Evolutionary conservation across 2,797 vertebrate genomes (phyloP), one percentile per base, ranked within the genome.

Genomic region (Novumbra hubbsi): DNA sequence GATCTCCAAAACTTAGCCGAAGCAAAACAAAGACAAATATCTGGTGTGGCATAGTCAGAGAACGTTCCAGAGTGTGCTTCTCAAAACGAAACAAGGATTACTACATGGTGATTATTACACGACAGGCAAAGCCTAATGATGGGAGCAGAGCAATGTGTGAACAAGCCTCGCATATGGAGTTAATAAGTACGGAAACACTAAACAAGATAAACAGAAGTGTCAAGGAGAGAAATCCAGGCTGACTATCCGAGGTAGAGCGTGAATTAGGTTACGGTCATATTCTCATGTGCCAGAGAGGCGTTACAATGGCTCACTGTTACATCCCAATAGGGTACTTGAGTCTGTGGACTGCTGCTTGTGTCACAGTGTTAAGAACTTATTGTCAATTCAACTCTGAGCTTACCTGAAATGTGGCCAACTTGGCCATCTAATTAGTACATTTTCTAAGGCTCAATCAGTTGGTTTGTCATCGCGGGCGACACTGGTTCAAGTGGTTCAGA

Each of bases 1-100:
- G 52, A 55, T 55, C 8, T 30, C 3, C 1, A 12, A 38, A 49
- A 19, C 60, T 21, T 30, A 38, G 45, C 41, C 52, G 80, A 84
- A 14, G n/a, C 49, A 74, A 83, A 15, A 19, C 49, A 74, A 70
- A 78, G 82, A 76, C 76, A 82, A 55, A 73, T 38, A 38, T 73
- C 68, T 80, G 34, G 55, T 52, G 32, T 64, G 30, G 64, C 69
- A 48, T 71, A 14, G 71, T 72, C 73, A 74, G 73, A 48, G 72
- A 68, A 70, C 64, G 57, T 76, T 62, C 34, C 27, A 71, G 21
- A 66, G 70, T 72, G 50, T 67, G 63, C 72, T 77, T 79, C 77
- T 86, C 84, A 81, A 85, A 86, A 73, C 45, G 55, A 81, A 64
- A 76, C 32, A 71, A 27, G 57, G 55, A 60, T 70, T 68, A 57